Base-by-base conservation (phyloP, 2,113 vertebrate genomes). In the Acanthochromis polyacanthus region DNA sequence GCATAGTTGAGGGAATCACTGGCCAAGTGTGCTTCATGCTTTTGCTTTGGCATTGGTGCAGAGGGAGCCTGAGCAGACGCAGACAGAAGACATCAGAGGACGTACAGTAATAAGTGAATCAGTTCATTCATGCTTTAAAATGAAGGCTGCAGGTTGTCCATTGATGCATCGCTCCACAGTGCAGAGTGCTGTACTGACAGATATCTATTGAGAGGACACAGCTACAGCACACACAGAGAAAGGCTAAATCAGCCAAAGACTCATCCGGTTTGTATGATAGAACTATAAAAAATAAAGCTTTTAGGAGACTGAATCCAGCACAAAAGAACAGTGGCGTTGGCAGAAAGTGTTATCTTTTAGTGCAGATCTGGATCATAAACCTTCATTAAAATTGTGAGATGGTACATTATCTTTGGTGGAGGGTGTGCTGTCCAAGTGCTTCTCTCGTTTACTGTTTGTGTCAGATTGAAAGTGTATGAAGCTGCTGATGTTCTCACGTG, bases 1-100 rank as follows among this genome's bases (percentile, higher is more conserved):
- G 66, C 71, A 5, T 92, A 93, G 80, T 83, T 89, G n/a, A 92
- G 61, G 7, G 71, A 51, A 19, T 79, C 65, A 0, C 71, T 60
- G 19, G 11, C 16, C 14, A 7, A 40, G 5, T 46, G 5, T 77
- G 50, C 75, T n/a, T 23, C 52, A 38, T 79, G 36, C n/a, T n/a
- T 36, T 68, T 17, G 63, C 15, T 6, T 12, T 51, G 81, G 61
- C 6, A 48, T 58, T 65, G 64, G 53, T 59, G 69, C 59, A 46
- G 73, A 38, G 15, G 58, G 14, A 46, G 45, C 53, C 82, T 88
- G 36, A 70, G 65, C 45, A 76, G 25, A 75, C 48, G 43, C 57
- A 83, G 60, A 81, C 58, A 45, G 22, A 67, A 1, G 10, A 76
- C 51, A 28, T 36, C 5, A 40, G 22, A 45, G 32, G 61, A 51